Evolutionary conservation across 2,113 vertebrate species (phyloP), one percentile per base, ranked within the genome.

Genomic region (Microcebus tavaratra): DNA sequence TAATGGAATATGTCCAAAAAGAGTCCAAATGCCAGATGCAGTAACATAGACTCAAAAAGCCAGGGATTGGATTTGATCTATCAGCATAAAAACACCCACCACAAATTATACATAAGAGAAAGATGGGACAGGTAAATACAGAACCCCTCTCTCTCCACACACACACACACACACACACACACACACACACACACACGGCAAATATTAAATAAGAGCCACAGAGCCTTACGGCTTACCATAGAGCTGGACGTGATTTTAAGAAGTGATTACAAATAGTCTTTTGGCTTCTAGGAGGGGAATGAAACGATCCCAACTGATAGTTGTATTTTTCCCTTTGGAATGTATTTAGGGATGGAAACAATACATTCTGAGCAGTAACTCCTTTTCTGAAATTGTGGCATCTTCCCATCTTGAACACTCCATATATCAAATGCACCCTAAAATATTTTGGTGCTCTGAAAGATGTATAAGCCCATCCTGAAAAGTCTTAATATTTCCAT

Each of bases 261-360:
- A 85, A 86, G 34, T 70, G 68, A 87, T 61, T 65, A 80, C 8
- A 89, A 50, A 25, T 25, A 34, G 68, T 6, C 15, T 88, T 87
- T 82, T 11, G 4, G 36, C 50, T 85, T 81, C 25, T n/a, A 90
- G 53, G 2, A 96, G 18, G 57, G 27, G 61, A 91, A 76, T 88
- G 67, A 95, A 87, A 45, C 45, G 59, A 45, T 50, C 25, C 8
- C 42, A 63, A 91, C 14, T n/a, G 34, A 88, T 45, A 91, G 18
- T 65, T 76, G 25, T 14, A 70, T 79, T 90, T 95, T 90, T 67
- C 53, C 34, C 21, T 73, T 73, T n/a, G 78, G 53, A 92, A 84
- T 92, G 75, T 72, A 92, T 84, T 78, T 34, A 92, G 65, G 10
- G 45, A 92, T 89, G 14, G 5, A 83, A 96, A 94, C 20, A 79